Base-by-base conservation (phyloP, 2,113 vertebrate genomes). In the Spermophilus dauricus region DNA sequence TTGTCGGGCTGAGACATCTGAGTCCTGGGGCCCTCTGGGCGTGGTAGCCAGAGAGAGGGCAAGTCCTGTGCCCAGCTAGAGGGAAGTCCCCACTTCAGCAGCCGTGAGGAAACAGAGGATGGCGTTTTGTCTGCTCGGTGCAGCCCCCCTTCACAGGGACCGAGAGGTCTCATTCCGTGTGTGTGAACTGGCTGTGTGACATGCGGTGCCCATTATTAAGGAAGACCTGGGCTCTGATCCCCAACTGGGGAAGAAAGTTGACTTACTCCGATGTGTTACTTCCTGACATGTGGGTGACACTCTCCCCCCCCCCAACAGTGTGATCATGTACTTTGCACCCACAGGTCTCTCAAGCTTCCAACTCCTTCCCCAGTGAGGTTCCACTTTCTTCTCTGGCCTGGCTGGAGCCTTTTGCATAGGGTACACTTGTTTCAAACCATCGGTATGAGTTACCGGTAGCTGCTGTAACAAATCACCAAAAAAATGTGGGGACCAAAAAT, bases 351-450 rank as follows among this genome's bases (percentile, higher is more conserved):
- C 0, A 0, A 3, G 14, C 16, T 9, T 13, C 20, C 12, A 1
- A 14, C 2, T 5, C 18, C 32, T 65, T 65, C 20, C 72, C 69
- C 30, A 2, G 14, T 0, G 14, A 61, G 4, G 51, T 8, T 7
- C 37, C 1, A 11, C 4, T 5, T 11, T 11, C 51, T 30, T 37
- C 11, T 8, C 14, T 22, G 0, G 26, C 51, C 30, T 45, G 10
- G 3, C 58, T 45, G 17, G 22, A 42, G 28, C 8, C 37, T 45
- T 18, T 53, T 69, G 65, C 72, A 0, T 28, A 4, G 4, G 1
- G 4, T 1, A 45, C 18, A 1, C 11, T 3, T 12, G 28, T 34
- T 58, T 37, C 37, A 0, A 18, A 5, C 18, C 0, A 0, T 11
- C 53, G 6, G 0, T 6, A 2, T 53, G 12, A 0, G 11, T 9